Evolutionary conservation across 2,113 vertebrate species (phyloP).

Genomic region (Cyprinodon brontotheroides): DNA sequence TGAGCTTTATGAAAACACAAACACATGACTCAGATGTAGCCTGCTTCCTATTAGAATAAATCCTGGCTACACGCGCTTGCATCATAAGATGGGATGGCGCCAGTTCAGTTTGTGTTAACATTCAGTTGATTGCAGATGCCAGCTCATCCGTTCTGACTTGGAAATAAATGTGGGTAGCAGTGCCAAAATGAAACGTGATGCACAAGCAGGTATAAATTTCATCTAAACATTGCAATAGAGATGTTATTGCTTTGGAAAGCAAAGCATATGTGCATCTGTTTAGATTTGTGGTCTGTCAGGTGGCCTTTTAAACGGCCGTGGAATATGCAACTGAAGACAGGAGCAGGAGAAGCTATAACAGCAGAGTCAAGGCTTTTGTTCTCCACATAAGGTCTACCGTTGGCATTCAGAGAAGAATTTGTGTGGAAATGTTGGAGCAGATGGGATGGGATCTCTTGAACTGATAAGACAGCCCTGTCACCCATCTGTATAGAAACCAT

Average conservation of each 20-base stretch:
- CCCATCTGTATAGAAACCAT: neutral
- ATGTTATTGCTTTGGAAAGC: neutral
- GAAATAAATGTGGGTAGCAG: neutral
- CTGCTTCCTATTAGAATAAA: neutral
- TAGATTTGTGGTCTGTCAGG: neutral
- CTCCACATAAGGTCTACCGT: neutral
- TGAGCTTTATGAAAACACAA: neutral
- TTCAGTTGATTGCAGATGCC: neutral
- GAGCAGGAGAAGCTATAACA: neutral
- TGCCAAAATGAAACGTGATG: neutral
- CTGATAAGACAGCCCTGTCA: neutral
- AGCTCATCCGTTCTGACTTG: neutral
- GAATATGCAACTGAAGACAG: neutral
- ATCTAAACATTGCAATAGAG: neutral
- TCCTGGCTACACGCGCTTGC: neutral
- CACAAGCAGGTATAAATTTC: constrained; percentile 4
- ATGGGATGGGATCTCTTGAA: neutral
- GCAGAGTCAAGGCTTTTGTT: neutral
- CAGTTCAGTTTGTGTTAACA: neutral
- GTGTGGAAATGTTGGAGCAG: neutral
- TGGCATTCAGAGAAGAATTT: neutral
- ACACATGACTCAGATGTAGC: neutral
- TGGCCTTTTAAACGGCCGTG: neutral
- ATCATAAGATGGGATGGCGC: neutral
- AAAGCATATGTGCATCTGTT: neutral